phyloP scores from a whole-genome alignment of 2,797 vertebrate species.

The Coccyzus lansbergi region DNA sequence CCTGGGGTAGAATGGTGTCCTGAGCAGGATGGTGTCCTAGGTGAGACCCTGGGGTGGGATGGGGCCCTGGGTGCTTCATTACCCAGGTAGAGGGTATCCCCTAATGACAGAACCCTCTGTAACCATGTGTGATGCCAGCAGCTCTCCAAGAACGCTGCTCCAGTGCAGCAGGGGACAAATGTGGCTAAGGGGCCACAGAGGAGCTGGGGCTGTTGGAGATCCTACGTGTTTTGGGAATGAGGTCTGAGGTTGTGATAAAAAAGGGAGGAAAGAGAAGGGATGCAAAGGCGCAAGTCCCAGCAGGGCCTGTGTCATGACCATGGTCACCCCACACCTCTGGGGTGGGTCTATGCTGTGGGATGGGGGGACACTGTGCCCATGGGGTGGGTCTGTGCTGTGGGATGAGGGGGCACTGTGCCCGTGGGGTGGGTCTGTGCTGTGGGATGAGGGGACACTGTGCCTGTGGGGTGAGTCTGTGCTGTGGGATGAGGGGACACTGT shows the following conservation, averaged over 20 bases:
- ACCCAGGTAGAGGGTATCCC: fast-evolving
- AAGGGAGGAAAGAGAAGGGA: background rate
- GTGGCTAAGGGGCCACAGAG: background rate
- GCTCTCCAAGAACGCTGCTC: background rate
- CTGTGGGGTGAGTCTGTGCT: background rate
- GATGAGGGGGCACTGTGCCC: too few species aligned
- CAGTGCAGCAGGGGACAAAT: background rate
- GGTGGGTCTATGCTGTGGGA: background rate
- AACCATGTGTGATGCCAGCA: fast-evolving
- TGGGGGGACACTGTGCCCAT: too few species aligned
- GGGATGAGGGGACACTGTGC: too few species aligned
- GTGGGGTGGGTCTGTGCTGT: background rate
- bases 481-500: too few species aligned
- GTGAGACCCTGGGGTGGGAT: too few species aligned
- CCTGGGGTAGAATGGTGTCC: too few species aligned
- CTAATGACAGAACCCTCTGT: background rate
- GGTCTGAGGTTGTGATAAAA: background rate
- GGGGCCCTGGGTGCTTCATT: background rate
- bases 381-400: background rate
- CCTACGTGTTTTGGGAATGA: fast-evolving
- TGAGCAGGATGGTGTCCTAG: too few species aligned
- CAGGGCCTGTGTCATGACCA: fast-evolving
- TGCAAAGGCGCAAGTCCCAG: fast-evolving
- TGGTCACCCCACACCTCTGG: background rate
- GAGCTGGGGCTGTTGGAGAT: background rate